Percentiles rank a stretch among this genome's conserved stretches.
Conservation (phyloP, 1,140 invertebrate genomes). For the Apis mellifera region Amel_HAv3.1 CM009936.2:1913001-1913500, state of each 20-base stretch:
- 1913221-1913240: neutral
- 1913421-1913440: constrained; percentile 41
- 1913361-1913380: constrained; percentile 2
- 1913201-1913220: neutral
- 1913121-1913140: neutral
- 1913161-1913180: neutral
- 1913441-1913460: constrained; percentile 37
- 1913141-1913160: neutral
- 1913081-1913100: neutral
- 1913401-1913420: constrained; percentile 11
- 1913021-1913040: neutral
- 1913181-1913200: neutral
- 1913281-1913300: neutral
- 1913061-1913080: neutral
- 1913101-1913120: neutral
- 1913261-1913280: neutral
- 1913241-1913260: neutral
- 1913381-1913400: constrained; percentile 24
- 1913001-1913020: constrained; percentile 11
- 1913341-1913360: neutral
- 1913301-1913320: neutral
- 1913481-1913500: constrained; percentile 14
- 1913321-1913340: neutral
- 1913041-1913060: neutral
- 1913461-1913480: constrained; percentile 32